Evolutionary conservation across 2,888 invertebrate species (phyloP).

Genomic region (Spodoptera exigua): DNA sequence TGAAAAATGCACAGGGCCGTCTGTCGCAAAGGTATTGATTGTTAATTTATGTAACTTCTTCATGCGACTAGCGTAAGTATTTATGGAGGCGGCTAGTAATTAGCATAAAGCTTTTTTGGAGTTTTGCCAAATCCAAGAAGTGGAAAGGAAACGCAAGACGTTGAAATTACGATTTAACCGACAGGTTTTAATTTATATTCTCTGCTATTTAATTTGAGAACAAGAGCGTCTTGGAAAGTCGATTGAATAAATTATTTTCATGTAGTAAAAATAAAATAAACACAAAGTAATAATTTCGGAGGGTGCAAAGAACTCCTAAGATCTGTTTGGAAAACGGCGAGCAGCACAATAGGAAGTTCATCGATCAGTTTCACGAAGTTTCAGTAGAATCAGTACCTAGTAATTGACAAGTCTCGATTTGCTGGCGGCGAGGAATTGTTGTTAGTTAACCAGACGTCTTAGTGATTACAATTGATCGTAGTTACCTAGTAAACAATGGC

Average conservation of each 20-base stretch:
- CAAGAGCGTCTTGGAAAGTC: conserved; percentile 11
- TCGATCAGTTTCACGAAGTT: conserved; percentile 29
- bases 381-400: conserved; percentile 19
- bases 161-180: conserved; percentile 30
- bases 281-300: not conserved
- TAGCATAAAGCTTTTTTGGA: conserved; percentile 74
- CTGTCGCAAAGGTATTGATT: conserved; percentile 22
- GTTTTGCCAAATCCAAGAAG: conserved; percentile 69
- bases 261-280: conserved; percentile 3
- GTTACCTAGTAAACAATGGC: conserved; percentile 18
- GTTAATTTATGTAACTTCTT: conserved; percentile 32
- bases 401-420: conserved; percentile 31
- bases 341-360: conserved; percentile 9
- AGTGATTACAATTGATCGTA: conserved; percentile 40
- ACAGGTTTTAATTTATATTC: conserved; percentile 37
- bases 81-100: conserved; percentile 60
- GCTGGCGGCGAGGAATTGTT: conserved; percentile 9
- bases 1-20: not conserved
- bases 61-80: conserved; percentile 9
- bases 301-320: not conserved
- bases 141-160: conserved; percentile 28
- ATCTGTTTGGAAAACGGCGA: conserved; percentile 8
- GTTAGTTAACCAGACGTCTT: conserved; percentile 3
- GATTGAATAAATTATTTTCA: conserved; percentile 6
- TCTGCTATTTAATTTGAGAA: conserved; percentile 7